phyloP scores from a whole-genome alignment of 2,113 vertebrate genomes.

The Sminthopsis crassicaudata region DNA sequence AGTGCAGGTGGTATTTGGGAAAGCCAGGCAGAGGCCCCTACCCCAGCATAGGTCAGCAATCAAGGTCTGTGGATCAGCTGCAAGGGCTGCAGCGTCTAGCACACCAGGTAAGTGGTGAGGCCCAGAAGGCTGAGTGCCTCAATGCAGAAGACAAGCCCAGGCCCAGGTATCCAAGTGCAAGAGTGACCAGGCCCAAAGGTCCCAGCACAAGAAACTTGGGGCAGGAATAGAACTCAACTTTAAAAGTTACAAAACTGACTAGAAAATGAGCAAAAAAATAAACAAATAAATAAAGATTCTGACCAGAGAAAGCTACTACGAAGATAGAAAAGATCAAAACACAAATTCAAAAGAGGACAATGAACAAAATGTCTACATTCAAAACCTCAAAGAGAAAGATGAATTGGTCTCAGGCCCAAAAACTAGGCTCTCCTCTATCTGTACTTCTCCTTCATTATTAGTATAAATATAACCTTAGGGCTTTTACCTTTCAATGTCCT shows the following conservation, averaged over 20 bases:
- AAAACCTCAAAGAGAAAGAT: neutral
- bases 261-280: neutral
- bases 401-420: neutral
- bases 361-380: neutral
- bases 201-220: neutral
- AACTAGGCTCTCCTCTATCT: neutral
- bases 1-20: neutral
- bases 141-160: too few species aligned
- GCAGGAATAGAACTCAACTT: neutral
- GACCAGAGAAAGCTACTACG: neutral
- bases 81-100: neutral
- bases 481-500: slow-evolving; percentile 84
- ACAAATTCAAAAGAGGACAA: neutral
- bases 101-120: too few species aligned
- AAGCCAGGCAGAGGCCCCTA: neutral
- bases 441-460: neutral
- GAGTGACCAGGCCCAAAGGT: neutral
- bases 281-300: neutral
- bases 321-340: neutral
- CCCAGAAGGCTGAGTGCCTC: too few species aligned
- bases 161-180: too few species aligned
- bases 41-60: neutral
- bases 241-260: neutral
- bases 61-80: neutral
- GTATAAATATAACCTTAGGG: rapidly evolving